Percentiles rank a stretch among this genome's conserved stretches.
These are phyloP conservation scores for Dasyurus viverrinus DNA, from an alignment of 2,113 vertebrate genomes.

Conservation along the genomic window DNA sequence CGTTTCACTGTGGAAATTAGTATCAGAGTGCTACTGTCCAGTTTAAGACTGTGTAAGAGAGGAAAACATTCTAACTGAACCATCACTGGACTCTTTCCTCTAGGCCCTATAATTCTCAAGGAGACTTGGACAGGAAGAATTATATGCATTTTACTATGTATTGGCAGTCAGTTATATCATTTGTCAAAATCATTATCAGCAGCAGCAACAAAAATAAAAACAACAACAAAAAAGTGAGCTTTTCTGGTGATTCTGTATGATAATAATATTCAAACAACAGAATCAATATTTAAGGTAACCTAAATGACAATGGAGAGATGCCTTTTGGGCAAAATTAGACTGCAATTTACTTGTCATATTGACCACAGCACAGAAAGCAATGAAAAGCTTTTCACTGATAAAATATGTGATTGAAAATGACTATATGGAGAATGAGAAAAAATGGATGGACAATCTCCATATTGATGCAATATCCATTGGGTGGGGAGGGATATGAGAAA, in stretches of 20 bases:
- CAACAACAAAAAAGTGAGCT: neutral
- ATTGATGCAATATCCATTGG: neutral
- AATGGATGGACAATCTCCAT: neutral
- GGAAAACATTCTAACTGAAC: neutral
- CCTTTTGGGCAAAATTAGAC: neutral
- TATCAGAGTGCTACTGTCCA: neutral
- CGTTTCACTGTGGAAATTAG: neutral
- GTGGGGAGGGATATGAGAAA: neutral
- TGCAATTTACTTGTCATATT: neutral
- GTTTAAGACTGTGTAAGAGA: neutral
- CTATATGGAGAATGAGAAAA: neutral
- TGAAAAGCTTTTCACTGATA: neutral
- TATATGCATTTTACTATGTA: neutral
- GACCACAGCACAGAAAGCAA: neutral
- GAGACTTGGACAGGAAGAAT: neutral
- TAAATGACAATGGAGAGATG: neutral
- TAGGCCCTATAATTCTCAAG: neutral
- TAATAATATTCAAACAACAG: neutral
- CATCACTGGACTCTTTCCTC: neutral
- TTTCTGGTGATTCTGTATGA: neutral
- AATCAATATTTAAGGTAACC: neutral
- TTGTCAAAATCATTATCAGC: neutral
- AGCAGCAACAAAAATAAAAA: neutral
- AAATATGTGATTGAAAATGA: neutral
- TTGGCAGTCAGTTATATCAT: neutral